Percentiles rank a stretch among this genome's conserved stretches.
These are phyloP conservation scores for Adelognathus sp. DNA, from an alignment of 2,888 invertebrate genomes.

Conservation along the genomic window DNA sequence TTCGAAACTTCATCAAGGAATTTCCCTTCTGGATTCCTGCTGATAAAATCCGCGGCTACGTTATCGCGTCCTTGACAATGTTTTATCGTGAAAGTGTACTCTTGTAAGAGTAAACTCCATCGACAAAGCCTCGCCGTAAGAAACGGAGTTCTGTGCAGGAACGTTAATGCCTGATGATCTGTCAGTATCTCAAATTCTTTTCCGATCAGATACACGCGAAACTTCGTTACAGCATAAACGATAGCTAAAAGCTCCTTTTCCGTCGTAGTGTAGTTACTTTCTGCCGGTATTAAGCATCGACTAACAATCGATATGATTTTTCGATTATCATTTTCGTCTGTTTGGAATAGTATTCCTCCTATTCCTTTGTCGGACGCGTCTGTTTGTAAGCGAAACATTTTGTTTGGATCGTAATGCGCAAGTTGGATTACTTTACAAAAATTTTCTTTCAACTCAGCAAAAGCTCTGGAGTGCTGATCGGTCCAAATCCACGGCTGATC, in stretches of 20 bases:
- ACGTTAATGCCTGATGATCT: slow-evolving; percentile 67
- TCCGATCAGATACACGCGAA: slow-evolving; percentile 62
- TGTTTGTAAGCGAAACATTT: slow-evolving; percentile 48
- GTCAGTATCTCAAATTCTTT: slow-evolving; percentile 60
- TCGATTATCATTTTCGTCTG: not conserved
- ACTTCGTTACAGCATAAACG: slow-evolving; percentile 2
- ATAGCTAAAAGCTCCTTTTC: slow-evolving; percentile 39
- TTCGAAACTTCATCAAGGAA: not conserved
- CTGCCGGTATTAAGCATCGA: slow-evolving; percentile 17
- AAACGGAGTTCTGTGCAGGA: slow-evolving; percentile 63
- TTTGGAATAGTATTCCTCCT: slow-evolving; percentile 54
- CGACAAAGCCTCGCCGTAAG: slow-evolving; percentile 60
- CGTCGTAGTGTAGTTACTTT: slow-evolving; percentile 39
- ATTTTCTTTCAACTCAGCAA: slow-evolving; percentile 39
- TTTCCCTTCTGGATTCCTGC: not conserved
- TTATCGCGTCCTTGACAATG: slow-evolving; percentile 2
- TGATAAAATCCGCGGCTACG: slow-evolving; percentile 41
- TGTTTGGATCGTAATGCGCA: slow-evolving; percentile 17
- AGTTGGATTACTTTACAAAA: slow-evolving; percentile 44
- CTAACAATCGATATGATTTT: not conserved
- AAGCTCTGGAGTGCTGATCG: slow-evolving; percentile 32
- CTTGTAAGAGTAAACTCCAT: slow-evolving; percentile 64
- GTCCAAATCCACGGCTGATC: slow-evolving; percentile 46
- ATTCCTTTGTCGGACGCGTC: slow-evolving; percentile 47
- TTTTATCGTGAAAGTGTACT: slow-evolving; percentile 57